Conservation (phyloP, 1,140 invertebrate species). For the Ips nitidus region DNA sequence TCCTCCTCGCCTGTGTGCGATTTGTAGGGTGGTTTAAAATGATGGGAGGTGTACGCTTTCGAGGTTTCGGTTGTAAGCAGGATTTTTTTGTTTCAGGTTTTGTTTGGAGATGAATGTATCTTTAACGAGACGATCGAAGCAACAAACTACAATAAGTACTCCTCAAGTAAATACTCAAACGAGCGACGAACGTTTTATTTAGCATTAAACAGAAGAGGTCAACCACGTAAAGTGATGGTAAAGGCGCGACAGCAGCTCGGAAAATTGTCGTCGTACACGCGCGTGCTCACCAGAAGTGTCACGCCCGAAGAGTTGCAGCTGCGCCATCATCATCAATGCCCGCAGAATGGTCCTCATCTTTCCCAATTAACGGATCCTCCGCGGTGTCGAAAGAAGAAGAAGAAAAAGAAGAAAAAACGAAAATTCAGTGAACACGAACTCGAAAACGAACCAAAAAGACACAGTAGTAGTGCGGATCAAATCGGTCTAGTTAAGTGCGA, state of each 20-base stretch:
- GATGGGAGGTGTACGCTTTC: too few relatives aligned
- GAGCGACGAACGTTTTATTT: constrained; percentile 71
- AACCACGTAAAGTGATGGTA: constrained; percentile 68
- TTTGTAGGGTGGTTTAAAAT: background rate
- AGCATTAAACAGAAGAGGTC: constrained; percentile 71
- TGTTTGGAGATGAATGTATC: constrained; percentile 79
- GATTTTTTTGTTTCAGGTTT: constrained; percentile 65
- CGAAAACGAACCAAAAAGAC: constrained; percentile 43
- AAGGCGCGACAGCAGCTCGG: constrained; percentile 67
- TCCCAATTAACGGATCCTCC: constrained; percentile 30
- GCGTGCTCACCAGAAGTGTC: constrained; percentile 66
- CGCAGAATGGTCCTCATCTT: constrained; percentile 24
- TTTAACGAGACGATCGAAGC: constrained; percentile 83
- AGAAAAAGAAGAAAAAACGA: constrained; percentile 51
- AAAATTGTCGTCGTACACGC: constrained; percentile 69
- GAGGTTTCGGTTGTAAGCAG: too few relatives aligned
- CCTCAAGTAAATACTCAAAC: constrained; percentile 72
- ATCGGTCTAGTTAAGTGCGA: constrained; percentile 46
- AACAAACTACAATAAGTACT: constrained; percentile 84
- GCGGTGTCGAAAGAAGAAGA: constrained; percentile 46
- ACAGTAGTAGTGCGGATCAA: constrained; percentile 36
- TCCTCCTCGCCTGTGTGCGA: background rate
- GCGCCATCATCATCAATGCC: constrained; percentile 44
- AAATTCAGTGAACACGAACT: constrained; percentile 45
- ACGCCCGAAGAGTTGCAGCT: constrained; percentile 56